A percentile compares a stretch with the other conserved stretches of the same genome.
Conservation (phyloP, 2,113 vertebrate genomes). For the Trematocara stigmaticum region DNA sequence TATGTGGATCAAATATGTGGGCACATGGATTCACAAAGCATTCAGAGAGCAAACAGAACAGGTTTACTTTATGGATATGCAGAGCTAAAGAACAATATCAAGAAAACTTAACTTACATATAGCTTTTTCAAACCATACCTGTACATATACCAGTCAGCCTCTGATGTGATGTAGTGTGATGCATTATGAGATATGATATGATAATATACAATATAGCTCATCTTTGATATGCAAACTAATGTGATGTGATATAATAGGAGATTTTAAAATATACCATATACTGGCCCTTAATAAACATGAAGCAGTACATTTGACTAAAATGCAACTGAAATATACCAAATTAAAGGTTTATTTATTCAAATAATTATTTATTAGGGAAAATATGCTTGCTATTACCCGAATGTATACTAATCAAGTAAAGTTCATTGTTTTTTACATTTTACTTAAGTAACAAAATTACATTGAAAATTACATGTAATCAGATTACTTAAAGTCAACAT, state of each 20-base stretch:
- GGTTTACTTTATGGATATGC: background rate
- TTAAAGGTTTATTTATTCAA: background rate
- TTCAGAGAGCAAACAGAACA: background rate
- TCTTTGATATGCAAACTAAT: background rate
- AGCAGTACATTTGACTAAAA: background rate
- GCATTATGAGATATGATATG: background rate
- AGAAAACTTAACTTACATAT: background rate
- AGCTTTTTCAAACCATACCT: background rate
- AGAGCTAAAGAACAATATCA: background rate
- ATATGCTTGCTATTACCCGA: background rate
- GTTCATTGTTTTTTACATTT: background rate
- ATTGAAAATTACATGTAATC: background rate
- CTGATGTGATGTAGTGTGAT: background rate
- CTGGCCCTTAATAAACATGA: background rate
- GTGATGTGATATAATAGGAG: background rate
- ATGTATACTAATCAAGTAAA: background rate
- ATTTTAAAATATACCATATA: background rate
- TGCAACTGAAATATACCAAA: background rate
- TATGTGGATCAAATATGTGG: background rate
- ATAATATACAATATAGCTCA: background rate
- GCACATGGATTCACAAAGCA: background rate
- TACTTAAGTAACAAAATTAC: background rate
- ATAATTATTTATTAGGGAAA: background rate
- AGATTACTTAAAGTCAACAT: background rate
- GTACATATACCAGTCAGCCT: background rate